Evolutionary conservation across 1,140 invertebrate species (phyloP).

Genomic region (Sinella curviseta): DNA sequence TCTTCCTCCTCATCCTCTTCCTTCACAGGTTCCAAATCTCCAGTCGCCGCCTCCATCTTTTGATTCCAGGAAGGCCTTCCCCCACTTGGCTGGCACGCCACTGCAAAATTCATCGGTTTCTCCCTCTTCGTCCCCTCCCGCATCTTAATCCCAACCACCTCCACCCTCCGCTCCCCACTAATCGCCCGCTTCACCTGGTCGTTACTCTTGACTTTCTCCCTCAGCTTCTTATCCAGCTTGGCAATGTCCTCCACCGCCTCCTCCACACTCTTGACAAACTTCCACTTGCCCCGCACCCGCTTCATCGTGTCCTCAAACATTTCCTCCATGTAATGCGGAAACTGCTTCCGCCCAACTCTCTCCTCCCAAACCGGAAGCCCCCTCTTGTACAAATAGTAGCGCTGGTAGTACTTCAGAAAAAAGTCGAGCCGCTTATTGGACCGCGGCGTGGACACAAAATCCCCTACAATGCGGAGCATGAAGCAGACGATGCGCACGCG

Average conservation of each 20-base stretch:
- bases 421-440: conserved; percentile 91
- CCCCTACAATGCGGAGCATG: conserved; percentile 89
- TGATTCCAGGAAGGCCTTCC: background rate
- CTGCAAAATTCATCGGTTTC: too few species aligned
- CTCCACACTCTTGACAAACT: conserved; percentile 64
- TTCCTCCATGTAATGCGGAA: conserved; percentile 84
- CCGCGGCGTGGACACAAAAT: conserved; percentile 85
- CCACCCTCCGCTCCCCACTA: too few species aligned
- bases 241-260: conserved; percentile 75
- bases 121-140: too few species aligned
- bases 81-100: too few species aligned
- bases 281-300: conserved; percentile 76
- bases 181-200: too few species aligned
- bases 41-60: background rate
- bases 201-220: background rate
- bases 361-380: conserved; percentile 66
- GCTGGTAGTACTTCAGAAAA: conserved; percentile 81
- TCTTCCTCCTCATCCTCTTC: background rate
- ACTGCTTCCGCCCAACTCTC: conserved; percentile 61
- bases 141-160: too few species aligned
- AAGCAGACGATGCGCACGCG: conserved; percentile 82
- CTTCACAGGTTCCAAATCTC: background rate
- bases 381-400: conserved; percentile 91
- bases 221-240: conserved; percentile 68
- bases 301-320: conserved; percentile 80